Evolutionary conservation across 2,797 vertebrate species (phyloP), one percentile per base, ranked within the genome.

Genomic region (Benthosema pterotum): DNA sequence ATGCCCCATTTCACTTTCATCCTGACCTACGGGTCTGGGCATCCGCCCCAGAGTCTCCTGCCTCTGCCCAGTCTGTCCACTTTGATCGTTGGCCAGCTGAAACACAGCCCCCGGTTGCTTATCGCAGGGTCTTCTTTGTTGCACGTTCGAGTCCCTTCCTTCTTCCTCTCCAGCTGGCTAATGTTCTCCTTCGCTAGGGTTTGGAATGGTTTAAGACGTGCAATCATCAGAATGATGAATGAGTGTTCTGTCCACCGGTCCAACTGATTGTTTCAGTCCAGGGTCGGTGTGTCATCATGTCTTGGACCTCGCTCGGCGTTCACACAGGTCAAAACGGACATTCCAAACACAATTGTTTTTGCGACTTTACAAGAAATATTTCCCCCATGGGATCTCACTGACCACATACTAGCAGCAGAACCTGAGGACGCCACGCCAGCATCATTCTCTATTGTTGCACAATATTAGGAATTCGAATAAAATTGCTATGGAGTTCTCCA

Each of bases 61-160:
- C 28, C 19, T 54, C 15, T 62, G 57, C 56, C 74, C 38, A 50
- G 15, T 60, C 22, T 53, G 50, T 69, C 57, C 69, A n/a, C n/a
- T 79, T 61, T 78, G 69, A 72, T 75, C 52, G 15, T 15, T 19
- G 19, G 25, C 68, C 75, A 74, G 63, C 73, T 78, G 65, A 74
- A 72, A 63, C 17, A 0, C 32, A 76, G 71, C 54, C 51, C 65
- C 17, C 15, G 17, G n/a, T n/a, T 63, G 28, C 19, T 69, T 65
- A 74, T 79, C 60, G 60, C 42, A 67, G 63, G 38, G 25, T 54
- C 55, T 74, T 42, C 17, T 11, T 52, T 65, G 67, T 79, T n/a
- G 61, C 52, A 47, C 51, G 59, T 69, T 45, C 0, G 46, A 60
- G 55, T 67, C 65, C 53, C 55, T 73, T 75, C 67, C 60, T 73